Evolutionary conservation across 2,113 vertebrate genomes (phyloP), one percentile per base, ranked within the genome.

Genomic region (Labeo rohita): DNA sequence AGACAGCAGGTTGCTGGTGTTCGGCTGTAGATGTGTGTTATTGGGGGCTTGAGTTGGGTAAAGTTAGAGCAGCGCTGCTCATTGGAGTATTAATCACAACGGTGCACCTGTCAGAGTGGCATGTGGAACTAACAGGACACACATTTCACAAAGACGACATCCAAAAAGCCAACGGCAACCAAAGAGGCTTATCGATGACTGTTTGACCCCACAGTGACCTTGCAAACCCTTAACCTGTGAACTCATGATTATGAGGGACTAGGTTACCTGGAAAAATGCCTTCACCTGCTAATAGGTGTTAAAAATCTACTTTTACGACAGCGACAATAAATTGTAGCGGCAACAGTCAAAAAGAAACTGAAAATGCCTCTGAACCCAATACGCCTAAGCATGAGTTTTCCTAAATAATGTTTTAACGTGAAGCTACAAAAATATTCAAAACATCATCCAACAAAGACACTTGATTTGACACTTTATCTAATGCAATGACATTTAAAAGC

Each of bases 51-150:
- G 28, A 45, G 74, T 15, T 78, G 4, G 68, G 70, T 63, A 56
- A 36, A 75, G 72, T 79, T 66, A 73, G 72, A 88, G 34, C 4
- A 36, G 21, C 59, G 10, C 86, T 90, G 90, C 89, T 92, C 92
- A 91, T 83, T 85, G 84, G 90, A 93, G 96, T 95, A 98, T 98
- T 95, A 96, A 97, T 98, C 97, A 98, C 91, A 87, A 91, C 94
- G 87, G 80, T 93, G 92, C 95, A 95, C 95, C 96, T 98, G 97
- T 97, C 97, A 97, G 94, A 95, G 94, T 93, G 96, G 96, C 93
- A 97, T 98, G 97, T 98, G 98, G 97, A 98, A 99, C 98, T 98
- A 99, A 99, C 94, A 5, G 43, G 91, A 97, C 97, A 94, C 98
- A 97, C 94, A 96, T 93, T 95, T 88, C 77, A 59, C 86, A 86